Base-by-base conservation (phyloP, 2,888 invertebrate species). In the Monopis laevigella region DNA sequence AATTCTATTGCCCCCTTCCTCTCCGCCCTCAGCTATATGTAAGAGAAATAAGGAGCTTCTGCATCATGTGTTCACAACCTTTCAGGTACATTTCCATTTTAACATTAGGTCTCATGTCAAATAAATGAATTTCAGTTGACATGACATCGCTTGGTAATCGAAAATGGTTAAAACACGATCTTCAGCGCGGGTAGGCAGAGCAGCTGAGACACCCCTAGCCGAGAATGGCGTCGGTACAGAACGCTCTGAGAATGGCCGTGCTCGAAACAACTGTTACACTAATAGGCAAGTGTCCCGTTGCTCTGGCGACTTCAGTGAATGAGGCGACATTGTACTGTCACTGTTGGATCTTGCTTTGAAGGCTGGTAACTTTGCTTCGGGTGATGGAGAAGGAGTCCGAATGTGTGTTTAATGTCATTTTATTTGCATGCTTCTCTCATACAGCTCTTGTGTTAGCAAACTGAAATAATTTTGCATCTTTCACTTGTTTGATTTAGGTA, bases 291-390 rank as follows among this genome's bases (percentile, higher is more conserved):
- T 80, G 61, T 64, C 58, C 12, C 17, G 17, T 35, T 26, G 71
- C 83, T 59, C 67, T 86, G 70, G 85, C 84, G 62, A 92, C 93
- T 80, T 87, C n/a, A n/a, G n/a, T n/a, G n/a, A n/a, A n/a, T n/a
- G n/a, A n/a, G n/a, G n/a, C n/a, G n/a, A n/a, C n/a, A n/a, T n/a
- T n/a, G n/a, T n/a, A n/a, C n/a, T n/a, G n/a, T n/a, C n/a, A n/a
- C n/a, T n/a, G n/a, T n/a, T n/a, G n/a, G n/a, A n/a, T n/a, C n/a
- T n/a, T n/a, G n/a, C n/a, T n/a, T n/a, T n/a, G n/a, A n/a, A n/a
- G n/a, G n/a, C n/a, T n/a, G n/a, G n/a, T n/a, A n/a, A n/a, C n/a
- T n/a, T n/a, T n/a, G n/a, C n/a, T n/a, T n/a, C n/a, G n/a, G n/a
- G n/a, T n/a, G n/a, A n/a, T n/a, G n/a, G n/a, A n/a, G n/a, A n/a